Percentiles rank a stretch among this genome's conserved stretches.
Conservation (phyloP, 2,888 invertebrate genomes). For the Dicyrtomina minuta region DNA sequence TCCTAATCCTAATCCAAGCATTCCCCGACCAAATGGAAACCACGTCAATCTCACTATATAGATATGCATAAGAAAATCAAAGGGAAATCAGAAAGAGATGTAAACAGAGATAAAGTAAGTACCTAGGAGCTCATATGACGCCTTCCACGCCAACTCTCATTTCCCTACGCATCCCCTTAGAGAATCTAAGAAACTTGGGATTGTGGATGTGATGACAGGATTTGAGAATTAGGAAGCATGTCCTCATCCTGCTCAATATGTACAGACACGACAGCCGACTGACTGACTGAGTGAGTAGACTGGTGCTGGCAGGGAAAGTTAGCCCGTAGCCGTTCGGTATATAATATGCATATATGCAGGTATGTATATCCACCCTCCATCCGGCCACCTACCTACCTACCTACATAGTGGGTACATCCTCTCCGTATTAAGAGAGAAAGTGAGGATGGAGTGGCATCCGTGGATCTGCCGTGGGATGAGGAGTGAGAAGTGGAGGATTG, state of each 20-base stretch:
- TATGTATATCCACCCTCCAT: not conserved
- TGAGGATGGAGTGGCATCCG: not conserved
- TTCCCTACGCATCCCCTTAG: not conserved
- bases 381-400: no score
- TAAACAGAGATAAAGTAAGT: not conserved
- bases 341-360: not conserved
- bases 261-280: not conserved
- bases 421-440: no score
- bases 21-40: no score
- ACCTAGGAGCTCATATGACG: not conserved
- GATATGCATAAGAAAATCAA: no score
- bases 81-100: conserved; percentile 6
- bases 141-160: conserved; percentile 17
- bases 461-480: not conserved
- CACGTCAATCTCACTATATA: no score
- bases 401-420: not conserved
- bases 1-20: no score
- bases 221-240: conserved; percentile 17
- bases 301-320: not conserved
- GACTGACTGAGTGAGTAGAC: not conserved
- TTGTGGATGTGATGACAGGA: conserved; percentile 18
- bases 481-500: not conserved
- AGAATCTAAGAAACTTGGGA: not conserved
- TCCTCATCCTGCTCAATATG: conserved; percentile 12
- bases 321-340: no score